These are phyloP conservation scores for Pentamera pediparva DNA, from an alignment of 53 echinoderm and acorn worm species.

Conservation along the genomic window DNA sequence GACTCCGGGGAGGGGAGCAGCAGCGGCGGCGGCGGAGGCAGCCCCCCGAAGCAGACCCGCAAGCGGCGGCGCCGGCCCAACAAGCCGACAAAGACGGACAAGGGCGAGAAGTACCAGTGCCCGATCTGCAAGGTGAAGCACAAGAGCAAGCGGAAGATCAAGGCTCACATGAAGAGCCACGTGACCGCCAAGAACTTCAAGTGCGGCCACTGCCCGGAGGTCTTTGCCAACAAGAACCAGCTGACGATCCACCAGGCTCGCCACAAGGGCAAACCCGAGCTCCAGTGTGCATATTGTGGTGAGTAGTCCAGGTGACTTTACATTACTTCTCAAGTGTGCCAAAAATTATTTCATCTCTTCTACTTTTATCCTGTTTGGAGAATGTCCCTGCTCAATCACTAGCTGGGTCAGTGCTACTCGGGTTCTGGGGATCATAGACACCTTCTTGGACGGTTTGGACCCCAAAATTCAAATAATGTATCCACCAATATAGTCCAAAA, in stretches of 20 bases:
- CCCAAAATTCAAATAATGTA: too few relatives aligned
- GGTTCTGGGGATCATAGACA: too few relatives aligned
- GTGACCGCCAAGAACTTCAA: slow-evolving; percentile 10
- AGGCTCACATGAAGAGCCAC: slow-evolving; percentile 28
- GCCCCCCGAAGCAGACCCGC: too few relatives aligned
- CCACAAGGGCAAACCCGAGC: slow-evolving; percentile 34
- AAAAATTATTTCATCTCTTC: too few relatives aligned
- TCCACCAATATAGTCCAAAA: too few relatives aligned
- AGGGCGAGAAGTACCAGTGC: slow-evolving; percentile 25
- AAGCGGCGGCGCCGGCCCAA: neutral
- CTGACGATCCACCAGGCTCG: slow-evolving; percentile 26
- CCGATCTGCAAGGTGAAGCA: slow-evolving; percentile 19
- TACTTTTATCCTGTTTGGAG: too few relatives aligned
- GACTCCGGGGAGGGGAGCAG: neutral
- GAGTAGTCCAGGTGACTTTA: too few relatives aligned
- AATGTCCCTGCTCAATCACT: too few relatives aligned
- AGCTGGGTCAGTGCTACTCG: too few relatives aligned
- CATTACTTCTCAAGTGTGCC: too few relatives aligned
- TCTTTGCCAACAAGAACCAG: slow-evolving; percentile 30
- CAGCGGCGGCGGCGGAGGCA: too few relatives aligned
- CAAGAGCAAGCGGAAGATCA: slow-evolving; percentile 29
- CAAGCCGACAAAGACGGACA: slow-evolving; percentile 8
- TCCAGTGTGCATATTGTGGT: slow-evolving; percentile 26
- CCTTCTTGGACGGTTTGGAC: too few relatives aligned
- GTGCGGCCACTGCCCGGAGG: slow-evolving; percentile 20